phyloP scores from a whole-genome alignment of 2,113 vertebrate genomes.

The Lagopus leucura region DNA sequence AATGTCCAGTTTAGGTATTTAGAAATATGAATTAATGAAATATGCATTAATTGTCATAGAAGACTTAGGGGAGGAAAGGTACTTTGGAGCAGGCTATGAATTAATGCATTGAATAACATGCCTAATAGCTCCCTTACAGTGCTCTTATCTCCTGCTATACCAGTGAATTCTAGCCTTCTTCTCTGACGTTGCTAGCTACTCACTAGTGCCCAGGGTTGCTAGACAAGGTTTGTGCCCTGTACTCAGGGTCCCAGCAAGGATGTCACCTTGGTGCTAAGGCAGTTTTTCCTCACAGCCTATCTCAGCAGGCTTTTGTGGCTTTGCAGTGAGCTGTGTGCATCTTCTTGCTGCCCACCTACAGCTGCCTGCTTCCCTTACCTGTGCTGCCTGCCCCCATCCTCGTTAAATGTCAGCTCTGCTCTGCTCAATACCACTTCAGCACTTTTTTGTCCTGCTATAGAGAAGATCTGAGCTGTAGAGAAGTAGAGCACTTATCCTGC shows the following conservation, averaged over 20 bases:
- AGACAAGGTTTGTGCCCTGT: background rate
- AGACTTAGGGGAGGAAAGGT: background rate
- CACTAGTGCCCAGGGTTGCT: background rate
- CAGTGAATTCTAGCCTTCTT: background rate
- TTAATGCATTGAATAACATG: background rate
- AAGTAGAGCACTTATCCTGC: background rate
- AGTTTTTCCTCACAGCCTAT: background rate
- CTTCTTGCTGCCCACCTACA: background rate
- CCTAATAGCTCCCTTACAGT: background rate
- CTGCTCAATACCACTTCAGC: background rate
- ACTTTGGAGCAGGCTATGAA: slow-evolving; percentile 11
- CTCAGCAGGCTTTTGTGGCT: background rate
- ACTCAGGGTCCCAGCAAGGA: background rate
- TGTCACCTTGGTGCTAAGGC: background rate
- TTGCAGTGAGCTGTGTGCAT: background rate
- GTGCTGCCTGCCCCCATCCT: background rate
- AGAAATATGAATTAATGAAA: too few relatives aligned
- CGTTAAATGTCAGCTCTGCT: background rate
- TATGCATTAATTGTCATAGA: slow-evolving; percentile 35
- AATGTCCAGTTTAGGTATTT: slow-evolving; percentile 28
- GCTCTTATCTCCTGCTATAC: background rate
- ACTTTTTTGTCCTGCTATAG: background rate
- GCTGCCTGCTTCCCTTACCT: background rate
- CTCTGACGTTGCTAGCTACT: background rate
- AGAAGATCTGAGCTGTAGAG: background rate